Conservation (phyloP, 2,797 vertebrate genomes). For the Pseudocheirus occidentalis region DNA sequence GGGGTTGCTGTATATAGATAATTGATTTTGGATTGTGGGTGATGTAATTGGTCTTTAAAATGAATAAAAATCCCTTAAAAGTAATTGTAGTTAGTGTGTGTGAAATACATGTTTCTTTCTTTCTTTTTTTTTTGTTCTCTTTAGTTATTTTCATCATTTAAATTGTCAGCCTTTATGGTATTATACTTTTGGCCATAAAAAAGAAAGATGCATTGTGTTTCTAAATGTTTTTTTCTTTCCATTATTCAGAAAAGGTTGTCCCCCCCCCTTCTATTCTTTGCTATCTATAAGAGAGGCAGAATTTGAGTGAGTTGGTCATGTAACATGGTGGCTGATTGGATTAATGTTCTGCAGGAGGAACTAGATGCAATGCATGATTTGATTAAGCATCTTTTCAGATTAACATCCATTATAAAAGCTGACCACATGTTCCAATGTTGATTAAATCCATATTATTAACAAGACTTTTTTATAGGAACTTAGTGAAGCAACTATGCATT, state of each 20-base stretch:
- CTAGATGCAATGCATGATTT: constrained; percentile 18
- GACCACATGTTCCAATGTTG: not conserved
- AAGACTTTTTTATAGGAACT: not conserved
- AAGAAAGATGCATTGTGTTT: not conserved
- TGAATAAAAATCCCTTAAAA: not conserved
- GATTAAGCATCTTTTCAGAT: not conserved
- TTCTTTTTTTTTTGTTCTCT: not conserved
- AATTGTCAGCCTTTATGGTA: not conserved
- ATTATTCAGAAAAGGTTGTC: not conserved
- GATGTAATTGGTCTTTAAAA: not conserved
- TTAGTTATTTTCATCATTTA: not conserved
- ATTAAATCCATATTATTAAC: not conserved
- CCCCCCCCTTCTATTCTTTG: not conserved
- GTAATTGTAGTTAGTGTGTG: not conserved
- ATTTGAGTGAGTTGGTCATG: not conserved
- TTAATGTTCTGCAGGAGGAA: not conserved
- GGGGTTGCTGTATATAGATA: not conserved
- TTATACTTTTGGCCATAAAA: not conserved
- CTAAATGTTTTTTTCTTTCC: not conserved
- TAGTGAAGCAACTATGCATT: not conserved
- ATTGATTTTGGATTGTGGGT: not conserved
- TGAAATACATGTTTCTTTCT: not conserved
- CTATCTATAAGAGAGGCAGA: not conserved
- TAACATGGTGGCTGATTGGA: not conserved
- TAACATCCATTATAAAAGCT: constrained; percentile 10